Conservation (phyloP, 2,113 vertebrate genomes). For the Ivindomyrus marchei region DNA sequence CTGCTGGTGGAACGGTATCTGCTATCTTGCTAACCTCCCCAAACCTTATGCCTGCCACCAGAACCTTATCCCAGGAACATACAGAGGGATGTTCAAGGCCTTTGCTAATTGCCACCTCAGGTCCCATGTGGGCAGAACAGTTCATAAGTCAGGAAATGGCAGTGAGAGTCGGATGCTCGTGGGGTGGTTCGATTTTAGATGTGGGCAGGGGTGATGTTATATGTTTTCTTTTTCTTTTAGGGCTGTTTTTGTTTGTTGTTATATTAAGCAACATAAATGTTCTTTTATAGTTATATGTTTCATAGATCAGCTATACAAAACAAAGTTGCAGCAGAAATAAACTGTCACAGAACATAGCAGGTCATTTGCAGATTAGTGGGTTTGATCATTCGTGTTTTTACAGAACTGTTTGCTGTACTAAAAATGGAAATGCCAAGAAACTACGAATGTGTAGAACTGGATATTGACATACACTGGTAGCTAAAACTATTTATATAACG, state of each 20-base stretch:
- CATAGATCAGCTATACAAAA: not conserved
- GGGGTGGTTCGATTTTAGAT: not conserved
- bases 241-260: not conserved
- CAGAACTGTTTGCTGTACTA: not conserved
- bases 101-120: not conserved
- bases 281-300: not conserved
- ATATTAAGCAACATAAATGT: not conserved
- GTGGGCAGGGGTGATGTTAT: not conserved
- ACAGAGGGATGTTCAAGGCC: not conserved
- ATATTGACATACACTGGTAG: not conserved
- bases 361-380: not conserved
- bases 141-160: not conserved
- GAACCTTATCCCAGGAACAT: not conserved
- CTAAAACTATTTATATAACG: not conserved
- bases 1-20: not conserved
- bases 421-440: not conserved
- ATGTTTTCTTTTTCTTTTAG: not conserved
- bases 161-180: conserved; percentile 6
- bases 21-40: not conserved
- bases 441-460: not conserved
- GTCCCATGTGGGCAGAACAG: conserved; percentile 1
- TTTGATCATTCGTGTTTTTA: not conserved
- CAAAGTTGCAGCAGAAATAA: not conserved
- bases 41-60: not conserved
- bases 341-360: not conserved